Evolutionary conservation across 2,797 vertebrate genomes (phyloP).

Genomic region (Stomatorhinus walkeri): DNA sequence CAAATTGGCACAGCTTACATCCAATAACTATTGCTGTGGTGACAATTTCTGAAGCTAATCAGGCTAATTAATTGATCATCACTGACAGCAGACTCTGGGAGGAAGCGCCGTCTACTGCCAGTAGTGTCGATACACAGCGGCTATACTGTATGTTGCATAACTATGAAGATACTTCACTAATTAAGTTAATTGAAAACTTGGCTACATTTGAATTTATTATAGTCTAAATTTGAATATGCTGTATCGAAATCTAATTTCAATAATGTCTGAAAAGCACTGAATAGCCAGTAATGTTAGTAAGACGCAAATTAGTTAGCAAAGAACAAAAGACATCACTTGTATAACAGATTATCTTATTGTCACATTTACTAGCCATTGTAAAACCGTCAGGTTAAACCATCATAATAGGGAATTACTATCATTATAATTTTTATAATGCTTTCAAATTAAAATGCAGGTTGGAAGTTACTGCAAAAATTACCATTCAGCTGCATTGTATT

Average conservation of each 20-base stretch:
- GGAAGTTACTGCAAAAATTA: not conserved
- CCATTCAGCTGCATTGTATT: not conserved
- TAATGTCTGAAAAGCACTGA: not conserved
- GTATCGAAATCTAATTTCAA: not conserved
- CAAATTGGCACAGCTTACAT: not conserved
- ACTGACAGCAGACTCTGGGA: not conserved
- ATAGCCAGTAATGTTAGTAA: not conserved
- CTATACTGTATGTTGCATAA: not conserved
- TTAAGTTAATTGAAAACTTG: not conserved
- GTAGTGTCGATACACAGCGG: not conserved
- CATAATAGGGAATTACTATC: slow-evolving; percentile 1
- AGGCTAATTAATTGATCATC: not conserved
- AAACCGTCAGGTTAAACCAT: not conserved
- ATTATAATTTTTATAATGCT: not conserved
- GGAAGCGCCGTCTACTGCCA: not conserved
- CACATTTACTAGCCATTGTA: not conserved
- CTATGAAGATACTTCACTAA: not conserved
- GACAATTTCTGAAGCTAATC: not conserved
- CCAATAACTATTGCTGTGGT: not conserved
- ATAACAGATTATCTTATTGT: not conserved
- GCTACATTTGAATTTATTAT: not conserved
- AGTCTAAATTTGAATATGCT: not conserved
- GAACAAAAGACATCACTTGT: not conserved
- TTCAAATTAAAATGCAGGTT: slow-evolving; percentile 5
- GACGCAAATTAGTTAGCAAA: not conserved